Evolutionary conservation across 2,797 vertebrate species (phyloP).

Genomic region (Helarctos malayanus): DNA sequence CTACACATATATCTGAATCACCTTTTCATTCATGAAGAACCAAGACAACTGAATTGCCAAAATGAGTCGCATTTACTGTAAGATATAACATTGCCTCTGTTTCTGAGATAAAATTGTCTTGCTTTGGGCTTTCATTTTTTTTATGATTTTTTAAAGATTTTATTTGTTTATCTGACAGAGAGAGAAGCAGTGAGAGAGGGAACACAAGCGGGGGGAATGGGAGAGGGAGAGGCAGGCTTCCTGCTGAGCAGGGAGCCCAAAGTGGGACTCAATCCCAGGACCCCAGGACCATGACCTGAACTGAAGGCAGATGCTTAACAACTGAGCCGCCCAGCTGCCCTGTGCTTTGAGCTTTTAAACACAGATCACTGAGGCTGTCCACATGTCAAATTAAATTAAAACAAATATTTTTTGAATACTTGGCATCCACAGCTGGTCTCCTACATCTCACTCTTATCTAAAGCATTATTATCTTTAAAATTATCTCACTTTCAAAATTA

Average conservation of each 20-base stretch:
- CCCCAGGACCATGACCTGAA: no score
- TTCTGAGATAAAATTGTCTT: conserved; percentile 25
- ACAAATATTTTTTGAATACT: background rate
- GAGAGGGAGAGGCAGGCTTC: no score
- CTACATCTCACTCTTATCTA: background rate
- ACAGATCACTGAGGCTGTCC: background rate
- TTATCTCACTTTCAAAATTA: background rate
- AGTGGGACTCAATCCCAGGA: no score
- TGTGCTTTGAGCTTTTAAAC: background rate
- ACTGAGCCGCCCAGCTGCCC: no score
- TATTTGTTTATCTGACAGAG: no score
- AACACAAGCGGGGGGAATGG: no score
- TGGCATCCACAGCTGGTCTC: background rate
- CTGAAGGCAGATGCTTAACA: no score
- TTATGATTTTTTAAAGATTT: no score
- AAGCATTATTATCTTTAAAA: conserved; percentile 18
- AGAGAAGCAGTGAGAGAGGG: no score
- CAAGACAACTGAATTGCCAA: background rate
- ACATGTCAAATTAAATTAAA: background rate
- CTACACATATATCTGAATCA: background rate
- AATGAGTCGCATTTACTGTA: background rate
- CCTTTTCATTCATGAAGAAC: background rate
- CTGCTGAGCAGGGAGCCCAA: no score
- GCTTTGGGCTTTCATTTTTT: background rate
- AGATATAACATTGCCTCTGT: background rate